Base-by-base conservation (phyloP, 2,113 vertebrate species). In the Rhinoderma darwinii region DNA sequence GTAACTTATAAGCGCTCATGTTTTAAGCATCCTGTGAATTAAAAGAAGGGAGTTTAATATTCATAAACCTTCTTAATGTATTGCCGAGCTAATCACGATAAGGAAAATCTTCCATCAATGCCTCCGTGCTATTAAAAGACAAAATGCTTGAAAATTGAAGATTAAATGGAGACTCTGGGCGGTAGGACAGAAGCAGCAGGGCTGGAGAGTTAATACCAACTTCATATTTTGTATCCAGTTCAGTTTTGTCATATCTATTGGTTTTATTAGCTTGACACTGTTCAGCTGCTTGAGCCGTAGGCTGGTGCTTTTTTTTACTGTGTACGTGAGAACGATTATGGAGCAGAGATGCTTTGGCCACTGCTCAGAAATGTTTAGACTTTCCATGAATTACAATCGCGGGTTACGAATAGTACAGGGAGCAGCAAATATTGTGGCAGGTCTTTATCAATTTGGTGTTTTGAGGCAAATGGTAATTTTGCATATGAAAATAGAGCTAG, bases 41-140 rank as follows among this genome's bases (percentile, higher is more conserved):
- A 68, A 59, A 68, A 51, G 44, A 35, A 14, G 35, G 3, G 32
- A 32, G 30, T 84, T 84, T 74, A 84, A 84, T 74, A 73, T 84
- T 56, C 47, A 84, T 84, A 59, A 73, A 73, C 32, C 82, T 37
- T 22, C 43, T 83, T 72, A 84, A 56, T 56, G 32, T 39, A 56
- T 51, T 51, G 27, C 30, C 20, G 37, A 73, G 63, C 44, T 84
- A 39, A 54, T 84, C 68, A 30, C 3, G 10, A 74, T n/a, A 18
- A 68, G 30, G 20, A 59, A 56, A 74, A 22, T 59, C 77, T 74
- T 2, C 27, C 82, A 54, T 84, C 68, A 74, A 84, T 74, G 44
- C 30, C 68, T 20, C 20, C 7, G 35, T 37, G 47, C 66, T 56
- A 74, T 74, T 74, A 84, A 27, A 56, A 84, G 82, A 84, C 82